These are phyloP conservation scores for Drosophila funebris DNA, from an alignment of 1,140 invertebrate species.

Conservation along the genomic window DNA sequence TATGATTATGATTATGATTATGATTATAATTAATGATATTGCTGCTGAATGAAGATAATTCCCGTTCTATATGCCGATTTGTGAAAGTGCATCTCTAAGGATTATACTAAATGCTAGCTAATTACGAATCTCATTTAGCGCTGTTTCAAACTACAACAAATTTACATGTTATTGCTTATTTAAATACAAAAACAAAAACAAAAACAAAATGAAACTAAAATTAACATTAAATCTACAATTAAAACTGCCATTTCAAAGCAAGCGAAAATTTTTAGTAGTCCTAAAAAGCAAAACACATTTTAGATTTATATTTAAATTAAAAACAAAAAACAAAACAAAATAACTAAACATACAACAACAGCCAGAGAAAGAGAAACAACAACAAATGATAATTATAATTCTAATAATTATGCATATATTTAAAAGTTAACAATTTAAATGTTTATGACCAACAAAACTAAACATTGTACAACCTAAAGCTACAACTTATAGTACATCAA, in stretches of 20 bases:
- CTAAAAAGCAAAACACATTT: constrained; percentile 21
- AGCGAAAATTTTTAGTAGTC: constrained; percentile 32
- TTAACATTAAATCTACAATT: constrained; percentile 38
- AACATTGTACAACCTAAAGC: constrained; percentile 27
- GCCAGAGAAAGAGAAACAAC: background rate
- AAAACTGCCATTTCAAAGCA: constrained; percentile 63
- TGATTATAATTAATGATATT: constrained; percentile 15
- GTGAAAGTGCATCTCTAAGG: constrained; percentile 15
- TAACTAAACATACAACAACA: background rate
- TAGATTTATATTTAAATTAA: constrained; percentile 23
- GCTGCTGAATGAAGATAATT: constrained; percentile 17
- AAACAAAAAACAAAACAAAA: constrained; percentile 5
- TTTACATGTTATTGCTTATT: constrained; percentile 58
- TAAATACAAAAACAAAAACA: background rate
- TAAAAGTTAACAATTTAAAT: constrained; percentile 22
- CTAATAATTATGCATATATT: constrained; percentile 6
- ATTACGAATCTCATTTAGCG: constrained; percentile 64
- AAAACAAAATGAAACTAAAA: background rate
- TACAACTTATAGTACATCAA: constrained; percentile 10
- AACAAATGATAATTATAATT: constrained; percentile 1
- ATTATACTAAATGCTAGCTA: constrained; percentile 26
- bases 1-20: constrained; percentile 15
- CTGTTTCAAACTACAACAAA: constrained; percentile 60
- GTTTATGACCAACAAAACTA: constrained; percentile 32
- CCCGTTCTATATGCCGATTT: constrained; percentile 10